Evolutionary conservation across 1,140 invertebrate genomes (phyloP), one percentile per base, ranked within the genome.

Genomic region (Hetaerina americana): DNA sequence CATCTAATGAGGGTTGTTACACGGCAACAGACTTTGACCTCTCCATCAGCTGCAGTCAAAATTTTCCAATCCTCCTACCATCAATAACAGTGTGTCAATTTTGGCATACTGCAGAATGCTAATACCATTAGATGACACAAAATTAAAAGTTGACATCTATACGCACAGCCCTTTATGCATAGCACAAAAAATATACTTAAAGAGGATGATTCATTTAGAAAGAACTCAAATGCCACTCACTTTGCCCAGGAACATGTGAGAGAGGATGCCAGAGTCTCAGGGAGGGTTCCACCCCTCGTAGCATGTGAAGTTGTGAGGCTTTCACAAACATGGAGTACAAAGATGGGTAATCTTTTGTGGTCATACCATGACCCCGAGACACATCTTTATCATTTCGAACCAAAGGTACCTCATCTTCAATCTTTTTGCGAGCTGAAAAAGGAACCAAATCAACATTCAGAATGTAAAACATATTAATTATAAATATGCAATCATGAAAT

Each of bases 231-330:
- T 57, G 40, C 40, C 22, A 18, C 22, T 57, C 22, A 12, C 40
- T n/a, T 57, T 57, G 40, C 15, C 22, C 22, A 10, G 40, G 40
- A 57, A 57, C 10, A 1, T 57, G 15, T 18, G 40, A 57, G 22
- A 57, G 67, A 26, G 67, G 83, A 77, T 87, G 88, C 73, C 80
- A 81, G 25, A 89, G 79, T 77, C 86, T 86, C 27, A 92, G 80
- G 22, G 85, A 84, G 68, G 90, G 90, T 77, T 93, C 91, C 12
- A 89, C 84, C 18, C 88, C 89, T 69, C 90, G 82, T 75, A 93
- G 83, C n/a, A 87, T 78, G 78, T 91, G 89, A 0, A 91, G 68
- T 70, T 86, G 80, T 72, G 83, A 83, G 73, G 82, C 83, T 28
- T 82, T 79, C 6, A 89, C 77, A 75, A 91, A 91, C 81, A 92